Evolutionary conservation across 2,888 invertebrate species (phyloP).

Genomic region (Apamea monoglypha): DNA sequence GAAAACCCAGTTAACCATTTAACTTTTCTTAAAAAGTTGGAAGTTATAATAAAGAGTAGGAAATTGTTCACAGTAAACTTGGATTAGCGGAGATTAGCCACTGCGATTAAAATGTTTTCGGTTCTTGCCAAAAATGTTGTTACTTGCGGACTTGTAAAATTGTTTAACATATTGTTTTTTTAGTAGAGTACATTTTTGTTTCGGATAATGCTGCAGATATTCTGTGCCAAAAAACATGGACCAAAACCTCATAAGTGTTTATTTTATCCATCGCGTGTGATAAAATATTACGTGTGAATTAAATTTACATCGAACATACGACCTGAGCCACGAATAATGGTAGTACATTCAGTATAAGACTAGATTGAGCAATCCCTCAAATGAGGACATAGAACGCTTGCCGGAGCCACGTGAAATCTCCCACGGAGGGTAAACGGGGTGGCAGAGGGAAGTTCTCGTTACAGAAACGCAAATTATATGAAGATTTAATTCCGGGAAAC

Average conservation of each 20-base stretch:
- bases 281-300: slow-evolving; percentile 22
- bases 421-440: slow-evolving; percentile 27
- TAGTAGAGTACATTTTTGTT: neutral
- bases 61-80: slow-evolving; percentile 51
- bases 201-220: slow-evolving; percentile 18
- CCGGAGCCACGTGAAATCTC: slow-evolving; percentile 18
- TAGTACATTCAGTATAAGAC: slow-evolving; percentile 12
- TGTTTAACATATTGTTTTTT: slow-evolving; percentile 16
- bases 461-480: slow-evolving; percentile 68
- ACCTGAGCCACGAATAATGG: slow-evolving; percentile 2
- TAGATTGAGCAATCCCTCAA: slow-evolving; percentile 37
- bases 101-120: slow-evolving; percentile 21
- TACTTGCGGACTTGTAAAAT: slow-evolving; percentile 1
- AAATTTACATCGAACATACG: slow-evolving; percentile 12
- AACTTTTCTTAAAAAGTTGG: slow-evolving; percentile 30
- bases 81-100: slow-evolving; percentile 36
- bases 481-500: slow-evolving; percentile 66
- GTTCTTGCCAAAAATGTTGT: slow-evolving; percentile 28
- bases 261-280: slow-evolving; percentile 18
- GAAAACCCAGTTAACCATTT: slow-evolving; percentile 16
- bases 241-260: slow-evolving; percentile 38
- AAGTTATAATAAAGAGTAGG: slow-evolving; percentile 21
- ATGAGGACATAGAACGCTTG: slow-evolving; percentile 17
- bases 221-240: slow-evolving; percentile 54
- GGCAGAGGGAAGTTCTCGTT: slow-evolving; percentile 63